Conservation (phyloP, 2,113 vertebrate species). For the Chloroceryle aenea region DNA sequence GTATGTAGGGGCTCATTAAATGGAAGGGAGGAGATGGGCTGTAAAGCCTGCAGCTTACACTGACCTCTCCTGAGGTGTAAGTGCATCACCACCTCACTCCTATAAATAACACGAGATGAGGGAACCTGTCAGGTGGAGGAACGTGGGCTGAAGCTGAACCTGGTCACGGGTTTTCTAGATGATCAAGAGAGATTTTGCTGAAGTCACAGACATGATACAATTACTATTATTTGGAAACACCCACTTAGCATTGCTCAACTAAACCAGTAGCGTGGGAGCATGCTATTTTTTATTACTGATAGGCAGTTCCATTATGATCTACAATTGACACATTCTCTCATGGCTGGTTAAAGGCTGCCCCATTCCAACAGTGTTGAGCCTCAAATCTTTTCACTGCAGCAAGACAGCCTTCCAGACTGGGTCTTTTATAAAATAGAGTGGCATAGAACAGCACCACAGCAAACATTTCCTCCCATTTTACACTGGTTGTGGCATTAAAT, state of each 20-base stretch:
- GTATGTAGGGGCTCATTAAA: not conserved
- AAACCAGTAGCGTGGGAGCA: not conserved
- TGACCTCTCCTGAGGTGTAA: not conserved
- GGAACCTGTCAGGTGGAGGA: not conserved
- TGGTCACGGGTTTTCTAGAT: not conserved
- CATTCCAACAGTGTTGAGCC: not conserved
- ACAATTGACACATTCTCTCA: not conserved
- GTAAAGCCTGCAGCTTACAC: not conserved
- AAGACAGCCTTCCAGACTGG: not conserved
- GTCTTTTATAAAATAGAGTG: not conserved
- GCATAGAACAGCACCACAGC: not conserved
- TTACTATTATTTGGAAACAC: not conserved
- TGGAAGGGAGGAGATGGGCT: not conserved
- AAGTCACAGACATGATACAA: not conserved
- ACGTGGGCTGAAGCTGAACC: not conserved
- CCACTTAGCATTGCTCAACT: not conserved
- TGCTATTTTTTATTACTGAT: not conserved
- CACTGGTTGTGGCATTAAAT: not conserved
- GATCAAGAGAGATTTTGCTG: not conserved
- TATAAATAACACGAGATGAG: not conserved
- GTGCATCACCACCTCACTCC: not conserved
- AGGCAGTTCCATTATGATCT: accelerated
- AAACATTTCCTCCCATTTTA: not conserved
- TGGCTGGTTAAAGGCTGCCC: not conserved
- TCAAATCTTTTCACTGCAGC: not conserved